A percentile compares a stretch with the other conserved stretches of the same genome.
Conservation (phyloP, 2,888 invertebrate species). For the Troilus luridus region DNA sequence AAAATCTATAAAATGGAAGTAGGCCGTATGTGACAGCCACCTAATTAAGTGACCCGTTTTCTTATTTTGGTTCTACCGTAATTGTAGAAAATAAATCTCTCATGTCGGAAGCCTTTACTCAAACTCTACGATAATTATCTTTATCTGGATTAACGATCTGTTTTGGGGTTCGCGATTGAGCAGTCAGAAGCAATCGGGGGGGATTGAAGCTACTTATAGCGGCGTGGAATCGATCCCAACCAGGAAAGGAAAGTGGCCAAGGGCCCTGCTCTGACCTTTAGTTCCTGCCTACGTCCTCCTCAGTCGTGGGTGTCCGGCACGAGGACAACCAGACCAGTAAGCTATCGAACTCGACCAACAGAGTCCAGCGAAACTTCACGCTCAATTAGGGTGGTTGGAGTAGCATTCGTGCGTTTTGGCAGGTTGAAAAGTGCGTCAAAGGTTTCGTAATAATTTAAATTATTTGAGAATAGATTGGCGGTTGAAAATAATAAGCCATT, state of each 20-base stretch:
- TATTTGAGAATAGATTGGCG: no score
- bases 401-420: neutral
- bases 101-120: no score
- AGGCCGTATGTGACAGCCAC: no score
- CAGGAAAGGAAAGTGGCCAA: neutral
- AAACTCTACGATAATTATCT: no score
- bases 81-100: no score
- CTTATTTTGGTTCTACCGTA: no score
- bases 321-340: neutral
- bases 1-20: no score
- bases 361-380: neutral
- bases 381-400: neutral
- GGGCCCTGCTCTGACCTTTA: neutral
- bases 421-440: neutral
- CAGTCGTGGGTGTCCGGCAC: neutral
- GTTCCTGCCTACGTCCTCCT: neutral
- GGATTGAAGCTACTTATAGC: neutral
- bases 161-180: neutral
- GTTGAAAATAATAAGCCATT: no score
- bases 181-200: neutral
- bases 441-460: no score
- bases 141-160: neutral
- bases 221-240: neutral
- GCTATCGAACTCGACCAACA: neutral
- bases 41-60: no score